These are phyloP conservation scores for Portevinia maculata DNA, from an alignment of 2,888 invertebrate species.

Conservation along the genomic window DNA sequence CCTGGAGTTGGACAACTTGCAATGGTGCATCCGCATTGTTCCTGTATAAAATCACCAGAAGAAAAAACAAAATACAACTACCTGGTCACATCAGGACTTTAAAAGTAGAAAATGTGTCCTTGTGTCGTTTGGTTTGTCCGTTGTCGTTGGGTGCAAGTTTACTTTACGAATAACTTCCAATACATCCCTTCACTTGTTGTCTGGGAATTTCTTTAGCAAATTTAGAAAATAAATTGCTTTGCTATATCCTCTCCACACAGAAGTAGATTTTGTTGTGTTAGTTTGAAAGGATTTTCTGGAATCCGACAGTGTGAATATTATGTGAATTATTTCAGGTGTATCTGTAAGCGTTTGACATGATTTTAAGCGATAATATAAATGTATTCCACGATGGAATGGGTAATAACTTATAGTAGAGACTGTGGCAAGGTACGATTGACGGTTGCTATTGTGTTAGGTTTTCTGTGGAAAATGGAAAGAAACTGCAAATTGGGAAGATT, in stretches of 20 bases:
- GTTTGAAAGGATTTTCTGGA: conserved; percentile 44
- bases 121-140: conserved; percentile 31
- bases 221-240: conserved; percentile 55
- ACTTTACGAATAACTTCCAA: conserved; percentile 62
- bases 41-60: neutral
- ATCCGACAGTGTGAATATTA: conserved; percentile 51
- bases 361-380: conserved; percentile 36
- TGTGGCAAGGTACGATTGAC: neutral
- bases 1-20: neutral
- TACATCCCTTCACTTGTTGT: conserved; percentile 70
- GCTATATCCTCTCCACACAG: conserved; percentile 24
- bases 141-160: conserved; percentile 28
- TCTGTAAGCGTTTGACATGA: conserved; percentile 51
- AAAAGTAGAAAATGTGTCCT: conserved; percentile 7
- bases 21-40: neutral
- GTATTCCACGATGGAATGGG: conserved; percentile 3
- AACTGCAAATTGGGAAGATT: too few species aligned
- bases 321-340: conserved; percentile 49
- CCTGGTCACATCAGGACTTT: conserved; percentile 24
- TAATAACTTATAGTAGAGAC: neutral
- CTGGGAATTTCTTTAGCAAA: conserved; percentile 68
- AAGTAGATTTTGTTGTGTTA: conserved; percentile 29
- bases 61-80: conserved; percentile 6
- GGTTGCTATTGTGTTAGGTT: too few species aligned
- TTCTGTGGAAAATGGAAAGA: too few species aligned